These are phyloP conservation scores for Azorinus chamasolen DNA, from an alignment of 2,888 invertebrate genomes.

Conservation along the genomic window DNA sequence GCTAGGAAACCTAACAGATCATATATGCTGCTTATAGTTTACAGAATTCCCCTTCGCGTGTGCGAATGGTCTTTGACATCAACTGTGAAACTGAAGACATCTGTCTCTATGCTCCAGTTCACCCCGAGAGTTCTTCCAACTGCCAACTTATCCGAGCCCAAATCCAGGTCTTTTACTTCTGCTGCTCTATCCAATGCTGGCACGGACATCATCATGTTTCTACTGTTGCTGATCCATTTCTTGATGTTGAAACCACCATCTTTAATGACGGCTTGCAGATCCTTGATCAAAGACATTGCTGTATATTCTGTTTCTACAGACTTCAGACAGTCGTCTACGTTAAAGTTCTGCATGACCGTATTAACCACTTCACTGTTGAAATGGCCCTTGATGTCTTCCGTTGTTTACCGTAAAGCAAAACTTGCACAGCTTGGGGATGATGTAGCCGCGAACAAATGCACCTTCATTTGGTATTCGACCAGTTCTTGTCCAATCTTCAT, in stretches of 20 bases:
- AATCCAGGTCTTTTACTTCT: slow-evolving; percentile 34
- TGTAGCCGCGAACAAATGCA: slow-evolving; percentile 31
- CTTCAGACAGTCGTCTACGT: slow-evolving; percentile 60
- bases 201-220: slow-evolving; percentile 53
- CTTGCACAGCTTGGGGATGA: slow-evolving; percentile 51
- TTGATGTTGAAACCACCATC: slow-evolving; percentile 52
- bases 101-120: slow-evolving; percentile 33
- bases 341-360: slow-evolving; percentile 33
- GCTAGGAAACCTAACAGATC: too few species aligned
- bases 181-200: slow-evolving; percentile 44
- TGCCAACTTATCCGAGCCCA: slow-evolving; percentile 33
- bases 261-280: slow-evolving; percentile 19
- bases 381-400: slow-evolving; percentile 3
- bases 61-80: slow-evolving; percentile 40
- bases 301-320: slow-evolving; percentile 20
- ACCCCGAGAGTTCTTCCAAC: slow-evolving; percentile 50
- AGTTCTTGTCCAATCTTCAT: too few species aligned
- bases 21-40: slow-evolving; percentile 50
- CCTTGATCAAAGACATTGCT: slow-evolving; percentile 27
- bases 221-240: slow-evolving; percentile 58
- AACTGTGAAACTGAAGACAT: slow-evolving; percentile 37
- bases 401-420: slow-evolving; percentile 31
- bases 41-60: slow-evolving; percentile 51
- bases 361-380: slow-evolving; percentile 26
- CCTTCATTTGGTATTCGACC: background rate